Evolutionary conservation across 2,888 invertebrate species (phyloP).

Genomic region (Drosophila nigricruria): DNA sequence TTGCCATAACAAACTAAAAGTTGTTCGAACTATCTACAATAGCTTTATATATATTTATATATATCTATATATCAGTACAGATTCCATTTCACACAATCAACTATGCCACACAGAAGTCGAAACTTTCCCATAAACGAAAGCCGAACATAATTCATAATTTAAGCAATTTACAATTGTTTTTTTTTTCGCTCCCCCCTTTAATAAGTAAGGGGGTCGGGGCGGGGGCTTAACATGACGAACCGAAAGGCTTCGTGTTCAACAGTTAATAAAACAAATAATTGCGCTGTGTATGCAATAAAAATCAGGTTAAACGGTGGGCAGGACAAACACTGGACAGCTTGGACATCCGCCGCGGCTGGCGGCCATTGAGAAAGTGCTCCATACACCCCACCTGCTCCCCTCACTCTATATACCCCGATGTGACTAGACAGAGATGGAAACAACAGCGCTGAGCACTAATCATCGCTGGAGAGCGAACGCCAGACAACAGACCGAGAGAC

Average conservation of each 20-base stretch:
- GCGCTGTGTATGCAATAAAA: constrained; percentile 76
- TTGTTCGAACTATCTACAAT: constrained; percentile 31
- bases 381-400: background rate
- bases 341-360: constrained; percentile 31
- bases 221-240: constrained; percentile 47
- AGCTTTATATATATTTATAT: constrained; percentile 3
- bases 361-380: constrained; percentile 61
- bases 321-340: constrained; percentile 53
- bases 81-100: constrained; percentile 10
- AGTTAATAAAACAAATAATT: constrained; percentile 82
- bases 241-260: constrained; percentile 71
- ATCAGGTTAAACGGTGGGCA: constrained; percentile 75
- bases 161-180: constrained; percentile 71
- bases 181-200: constrained; percentile 26
- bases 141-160: constrained; percentile 63
- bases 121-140: constrained; percentile 59
- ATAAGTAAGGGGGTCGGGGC: constrained; percentile 28
- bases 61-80: background rate
- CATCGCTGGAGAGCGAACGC: constrained; percentile 41
- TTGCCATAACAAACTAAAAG: constrained; percentile 22
- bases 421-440: constrained; percentile 52
- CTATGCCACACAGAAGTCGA: constrained; percentile 46
- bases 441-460: constrained; percentile 49
- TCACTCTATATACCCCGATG: background rate
- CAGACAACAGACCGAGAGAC: constrained; percentile 31